A percentile compares a stretch with the other conserved stretches of the same genome.
These are phyloP conservation scores for Thumatha senex DNA, from an alignment of 2,888 invertebrate genomes.

Conservation along the genomic window DNA sequence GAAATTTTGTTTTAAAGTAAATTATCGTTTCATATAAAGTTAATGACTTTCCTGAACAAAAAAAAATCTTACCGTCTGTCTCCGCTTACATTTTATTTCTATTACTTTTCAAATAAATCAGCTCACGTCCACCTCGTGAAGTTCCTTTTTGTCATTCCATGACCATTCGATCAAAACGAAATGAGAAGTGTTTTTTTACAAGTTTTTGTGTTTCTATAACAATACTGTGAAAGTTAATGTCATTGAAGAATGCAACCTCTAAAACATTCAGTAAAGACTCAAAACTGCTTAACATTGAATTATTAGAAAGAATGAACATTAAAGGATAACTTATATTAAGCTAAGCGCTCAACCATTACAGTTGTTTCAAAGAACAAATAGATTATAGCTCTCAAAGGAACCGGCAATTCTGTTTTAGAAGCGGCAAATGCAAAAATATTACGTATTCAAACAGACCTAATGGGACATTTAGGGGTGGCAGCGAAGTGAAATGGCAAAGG, in stretches of 20 bases:
- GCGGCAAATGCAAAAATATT: constrained; percentile 83
- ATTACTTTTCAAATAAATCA: constrained; percentile 53
- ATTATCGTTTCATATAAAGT: too few species aligned
- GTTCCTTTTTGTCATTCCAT: constrained; percentile 62
- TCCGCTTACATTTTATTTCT: constrained; percentile 42
- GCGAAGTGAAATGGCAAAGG: constrained; percentile 83
- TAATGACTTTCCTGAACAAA: constrained; percentile 38
- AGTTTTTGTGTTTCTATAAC: constrained; percentile 50
- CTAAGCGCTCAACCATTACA: constrained; percentile 76
- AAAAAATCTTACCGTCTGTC: constrained; percentile 36
- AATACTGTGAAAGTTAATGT: constrained; percentile 53
- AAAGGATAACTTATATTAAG: constrained; percentile 71
- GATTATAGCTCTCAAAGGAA: constrained; percentile 82
- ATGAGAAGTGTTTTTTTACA: constrained; percentile 49
- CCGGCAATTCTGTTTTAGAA: constrained; percentile 80
- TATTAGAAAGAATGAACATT: constrained; percentile 50
- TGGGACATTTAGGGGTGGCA: constrained; percentile 84
- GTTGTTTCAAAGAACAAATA: constrained; percentile 82
- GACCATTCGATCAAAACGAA: constrained; percentile 58
- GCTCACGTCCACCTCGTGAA: constrained; percentile 51
- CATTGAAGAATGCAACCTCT: constrained; percentile 44
- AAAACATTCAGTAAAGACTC: constrained; percentile 25
- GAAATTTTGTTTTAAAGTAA: too few species aligned
- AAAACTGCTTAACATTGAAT: constrained; percentile 15
- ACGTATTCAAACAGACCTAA: constrained; percentile 84